Evolutionary conservation across 1,140 invertebrate species (phyloP), one percentile per base, ranked within the genome.

Genomic region (Neodiprion fabricii): DNA sequence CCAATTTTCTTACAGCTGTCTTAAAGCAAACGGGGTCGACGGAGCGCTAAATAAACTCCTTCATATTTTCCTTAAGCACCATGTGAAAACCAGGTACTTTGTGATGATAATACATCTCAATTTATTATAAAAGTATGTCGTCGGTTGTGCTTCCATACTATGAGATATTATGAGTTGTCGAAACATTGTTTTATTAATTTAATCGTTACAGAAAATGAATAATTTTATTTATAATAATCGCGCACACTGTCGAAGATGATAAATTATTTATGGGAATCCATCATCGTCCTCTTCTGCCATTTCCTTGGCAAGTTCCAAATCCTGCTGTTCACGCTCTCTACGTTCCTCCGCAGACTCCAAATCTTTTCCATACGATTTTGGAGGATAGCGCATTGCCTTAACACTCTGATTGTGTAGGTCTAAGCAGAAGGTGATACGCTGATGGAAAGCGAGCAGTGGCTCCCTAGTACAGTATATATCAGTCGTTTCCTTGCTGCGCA

Each of bases 201-300:
- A 73, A 77, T 69, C 69, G 71, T 70, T 75, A 77, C 71, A 75
- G 70, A 70, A 74, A 67, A 65, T 72, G 72, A 77, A 72, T 70
- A 74, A 72, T 70, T 67, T 72, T 53, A 47, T 74, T 69, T 71
- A 69, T 50, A 73, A 11, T 21, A n/a, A 72, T 61, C 11, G 11
- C 28, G 28, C 28, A 40, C 28, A 40, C 28, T 1, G 5, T 40
- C 28, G 11, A 61, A 61, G 11, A 61, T 12, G n/a, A n/a, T 8
- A 12, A 11, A 70, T 10, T 71, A 50, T 82, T 90, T 84, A 92
- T 77, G 91, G 91, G 76, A 96, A 96, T 79, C 95, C 95, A 90
- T 98, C 97, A 91, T 99, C 98, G 90, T 99, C 98, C 85, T 99
- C 98, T 86, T 99, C 98, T 9, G 97, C 97, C 95, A 99, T 99